phyloP scores from a whole-genome alignment of 2,797 vertebrate genomes.

The Bryconaethiops microstoma region DNA sequence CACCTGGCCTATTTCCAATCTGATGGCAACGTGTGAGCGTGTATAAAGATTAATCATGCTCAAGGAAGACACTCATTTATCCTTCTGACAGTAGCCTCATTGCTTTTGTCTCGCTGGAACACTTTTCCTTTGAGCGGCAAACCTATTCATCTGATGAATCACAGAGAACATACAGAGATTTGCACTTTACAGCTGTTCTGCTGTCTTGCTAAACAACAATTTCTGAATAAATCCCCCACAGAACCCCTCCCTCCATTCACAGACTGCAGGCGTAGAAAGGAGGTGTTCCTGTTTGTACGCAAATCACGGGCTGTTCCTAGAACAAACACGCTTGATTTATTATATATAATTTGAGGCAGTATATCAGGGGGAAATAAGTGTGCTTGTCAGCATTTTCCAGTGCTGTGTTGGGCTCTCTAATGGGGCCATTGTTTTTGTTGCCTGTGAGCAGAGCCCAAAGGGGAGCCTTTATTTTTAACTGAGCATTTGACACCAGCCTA shows the following conservation, averaged over 20 bases:
- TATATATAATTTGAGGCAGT: slow-evolving; percentile 42
- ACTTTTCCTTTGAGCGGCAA: slow-evolving; percentile 38
- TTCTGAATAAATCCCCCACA: slow-evolving; percentile 37
- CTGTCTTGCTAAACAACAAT: slow-evolving; percentile 48
- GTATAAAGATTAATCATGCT: slow-evolving; percentile 50
- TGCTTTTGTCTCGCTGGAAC: slow-evolving; percentile 50
- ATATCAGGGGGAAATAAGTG: slow-evolving; percentile 37
- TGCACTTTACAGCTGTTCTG: slow-evolving; percentile 49
- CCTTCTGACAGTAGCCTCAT: slow-evolving; percentile 46
- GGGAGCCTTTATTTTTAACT: slow-evolving; percentile 45
- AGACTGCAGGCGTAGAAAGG: slow-evolving; percentile 41
- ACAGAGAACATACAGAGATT: slow-evolving; percentile 39
- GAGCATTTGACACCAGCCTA: slow-evolving; percentile 40
- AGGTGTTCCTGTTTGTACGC: slow-evolving; percentile 38
- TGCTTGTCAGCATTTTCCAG: slow-evolving; percentile 51
- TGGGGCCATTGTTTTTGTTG: slow-evolving; percentile 53
- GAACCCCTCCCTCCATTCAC: slow-evolving; percentile 26
- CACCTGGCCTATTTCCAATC: slow-evolving; percentile 48
- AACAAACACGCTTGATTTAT: slow-evolving; percentile 43
- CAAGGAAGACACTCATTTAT: slow-evolving; percentile 52
- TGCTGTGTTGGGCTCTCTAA: slow-evolving; percentile 37
- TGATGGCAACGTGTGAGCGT: slow-evolving; percentile 36
- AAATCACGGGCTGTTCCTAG: slow-evolving; percentile 41
- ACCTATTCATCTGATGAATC: slow-evolving; percentile 52
- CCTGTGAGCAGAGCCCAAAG: slow-evolving; percentile 40